Evolutionary conservation across 2,797 vertebrate genomes (phyloP).

Genomic region (Rhabdophis nuchalis): DNA sequence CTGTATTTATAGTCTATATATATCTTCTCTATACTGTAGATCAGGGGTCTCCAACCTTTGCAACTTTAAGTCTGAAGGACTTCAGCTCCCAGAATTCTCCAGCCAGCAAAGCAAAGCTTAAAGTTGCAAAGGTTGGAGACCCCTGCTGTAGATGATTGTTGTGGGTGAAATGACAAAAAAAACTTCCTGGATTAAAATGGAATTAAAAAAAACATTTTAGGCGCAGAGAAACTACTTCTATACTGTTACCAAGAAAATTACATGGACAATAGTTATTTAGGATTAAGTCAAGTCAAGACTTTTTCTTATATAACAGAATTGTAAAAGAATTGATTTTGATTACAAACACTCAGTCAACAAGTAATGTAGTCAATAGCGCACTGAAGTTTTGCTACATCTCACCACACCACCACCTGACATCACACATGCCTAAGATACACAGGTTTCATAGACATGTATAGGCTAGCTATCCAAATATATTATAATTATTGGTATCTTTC

Average conservation of each 20-base stretch:
- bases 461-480: background rate
- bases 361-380: background rate
- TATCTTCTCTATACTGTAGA: too few relatives aligned
- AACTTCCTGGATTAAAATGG: background rate
- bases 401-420: background rate
- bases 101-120: too few relatives aligned
- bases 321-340: background rate
- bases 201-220: background rate
- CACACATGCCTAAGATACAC: too few relatives aligned
- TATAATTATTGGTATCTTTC: too few relatives aligned
- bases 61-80: too few relatives aligned
- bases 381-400: background rate
- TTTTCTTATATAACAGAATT: background rate
- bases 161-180: background rate
- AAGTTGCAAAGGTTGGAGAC: too few relatives aligned
- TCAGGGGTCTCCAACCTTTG: too few relatives aligned
- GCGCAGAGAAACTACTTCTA: background rate
- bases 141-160: too few relatives aligned
- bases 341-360: background rate
- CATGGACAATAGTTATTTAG: background rate
- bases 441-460: background rate
- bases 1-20: too few relatives aligned
- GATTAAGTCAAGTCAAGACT: background rate
- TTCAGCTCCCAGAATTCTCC: too few relatives aligned
- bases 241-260: background rate